Base-by-base conservation (phyloP, 2,888 invertebrate species). In the Lissocephala sabroskyi region DNA sequence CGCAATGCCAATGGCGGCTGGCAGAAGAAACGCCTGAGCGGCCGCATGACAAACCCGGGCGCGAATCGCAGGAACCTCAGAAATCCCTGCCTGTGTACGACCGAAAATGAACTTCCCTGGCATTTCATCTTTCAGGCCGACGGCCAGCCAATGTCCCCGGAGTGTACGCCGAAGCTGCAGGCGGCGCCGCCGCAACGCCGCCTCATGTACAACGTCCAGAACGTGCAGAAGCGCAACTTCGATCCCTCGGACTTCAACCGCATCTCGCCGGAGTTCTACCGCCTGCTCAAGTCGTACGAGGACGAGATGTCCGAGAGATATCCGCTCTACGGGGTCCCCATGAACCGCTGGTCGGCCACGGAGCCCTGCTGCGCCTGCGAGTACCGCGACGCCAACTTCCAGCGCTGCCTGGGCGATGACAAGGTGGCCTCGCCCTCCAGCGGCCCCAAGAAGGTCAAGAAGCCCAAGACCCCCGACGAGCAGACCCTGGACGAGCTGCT, bases 241-340 rank as follows among this genome's bases (percentile, higher is more conserved):
- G 49, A 63, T 55, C 63, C 76, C 17, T 36, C 52, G 1, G 41
- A 45, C 41, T 80, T 54, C 13, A 71, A 74, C 6, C 71, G 64
- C 30, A 79, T 80, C 5, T 80, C 80, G 1, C 73, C 78, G 0
- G 79, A 80, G 35, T 80, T 80, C 33, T 61, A 58, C 2, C 14
- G 53, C 3, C 49, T 80, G 16, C 58, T 81, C 10, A 54, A 62
- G 32, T 41, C 49, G 37, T 65, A 79, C 49, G 79, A 81, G 46
- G 57, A 62, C 3, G 35, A 44, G 11, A 57, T 66, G 50, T 46
- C 43, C 39, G 41, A 58, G 26, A 41, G 49, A 1, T 77, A 60
- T 37, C 78, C 68, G 4, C 51, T 75, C 0, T 75, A 79, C 26
- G 78, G 71, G 2, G 37, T 56, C 19, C 53, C 65, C 7, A 17